Percentiles rank a stretch among this genome's conserved stretches.
Evolutionary conservation across 2,888 invertebrate species (phyloP).

Genomic region (Acrobasis consociella): DNA sequence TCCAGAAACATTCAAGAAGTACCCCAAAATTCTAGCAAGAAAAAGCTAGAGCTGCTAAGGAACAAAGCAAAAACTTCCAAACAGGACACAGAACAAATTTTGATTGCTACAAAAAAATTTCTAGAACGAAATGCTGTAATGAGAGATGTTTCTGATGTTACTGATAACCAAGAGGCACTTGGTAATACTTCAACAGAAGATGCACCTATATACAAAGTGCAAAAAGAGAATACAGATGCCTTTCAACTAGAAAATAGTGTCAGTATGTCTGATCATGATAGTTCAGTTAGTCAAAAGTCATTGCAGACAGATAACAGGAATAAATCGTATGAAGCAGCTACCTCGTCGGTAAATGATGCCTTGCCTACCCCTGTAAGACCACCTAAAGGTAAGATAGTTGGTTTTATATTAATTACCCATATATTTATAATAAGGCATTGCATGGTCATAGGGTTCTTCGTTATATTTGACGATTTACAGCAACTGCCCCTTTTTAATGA

Average conservation of each 20-base stretch:
- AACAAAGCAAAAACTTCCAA: constrained; percentile 25
- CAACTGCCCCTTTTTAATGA: too few relatives aligned
- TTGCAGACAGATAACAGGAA: neutral
- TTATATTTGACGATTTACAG: too few relatives aligned
- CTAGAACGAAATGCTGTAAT: constrained; percentile 32
- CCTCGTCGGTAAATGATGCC: neutral
- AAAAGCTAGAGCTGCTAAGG: constrained; percentile 26
- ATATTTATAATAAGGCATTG: too few relatives aligned
- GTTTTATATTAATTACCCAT: neutral
- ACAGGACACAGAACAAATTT: constrained; percentile 28
- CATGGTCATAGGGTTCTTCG: too few relatives aligned
- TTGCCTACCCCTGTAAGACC: neutral
- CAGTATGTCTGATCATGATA: neutral
- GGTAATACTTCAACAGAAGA: too few relatives aligned
- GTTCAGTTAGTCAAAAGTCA: neutral
- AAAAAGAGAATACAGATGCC: too few relatives aligned
- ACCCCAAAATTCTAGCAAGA: constrained; percentile 16
- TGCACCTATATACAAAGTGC: too few relatives aligned
- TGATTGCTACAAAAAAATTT: constrained; percentile 36
- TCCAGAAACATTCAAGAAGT: neutral
- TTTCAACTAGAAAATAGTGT: too few relatives aligned
- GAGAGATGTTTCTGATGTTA: constrained; percentile 16
- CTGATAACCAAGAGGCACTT: neutral
- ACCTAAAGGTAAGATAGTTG: constrained; percentile 3
- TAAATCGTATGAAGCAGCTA: neutral